These are phyloP conservation scores for Andrena flavipes DNA, from an alignment of 2,888 invertebrate species.

Conservation along the genomic window DNA sequence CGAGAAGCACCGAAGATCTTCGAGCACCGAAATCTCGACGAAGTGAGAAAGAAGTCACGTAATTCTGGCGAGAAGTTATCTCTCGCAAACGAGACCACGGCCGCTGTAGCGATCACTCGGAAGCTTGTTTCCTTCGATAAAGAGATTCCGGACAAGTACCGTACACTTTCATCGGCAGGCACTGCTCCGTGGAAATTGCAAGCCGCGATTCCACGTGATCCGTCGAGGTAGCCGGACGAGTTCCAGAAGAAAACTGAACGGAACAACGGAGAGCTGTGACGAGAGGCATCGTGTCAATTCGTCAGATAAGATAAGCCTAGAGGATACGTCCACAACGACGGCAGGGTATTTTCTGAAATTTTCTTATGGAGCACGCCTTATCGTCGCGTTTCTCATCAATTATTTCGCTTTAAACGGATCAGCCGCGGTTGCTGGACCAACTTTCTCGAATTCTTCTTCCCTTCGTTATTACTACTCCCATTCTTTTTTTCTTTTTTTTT, in stretches of 20 bases:
- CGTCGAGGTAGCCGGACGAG: constrained; percentile 10
- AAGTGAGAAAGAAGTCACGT: constrained; percentile 5
- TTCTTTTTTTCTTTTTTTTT: no score
- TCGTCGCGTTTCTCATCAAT: neutral
- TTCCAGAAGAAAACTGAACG: constrained; percentile 35
- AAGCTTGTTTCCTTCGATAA: neutral
- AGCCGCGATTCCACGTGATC: neutral
- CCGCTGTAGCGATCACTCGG: neutral
- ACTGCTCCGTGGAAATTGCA: neutral
- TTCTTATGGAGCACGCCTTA: constrained; percentile 23
- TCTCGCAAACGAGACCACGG: neutral
- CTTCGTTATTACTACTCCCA: neutral
- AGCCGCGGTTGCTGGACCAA: neutral
- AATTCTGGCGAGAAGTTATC: neutral
- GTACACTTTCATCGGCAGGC: neutral
- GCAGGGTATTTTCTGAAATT: constrained; percentile 46
- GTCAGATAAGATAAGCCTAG: constrained; percentile 56
- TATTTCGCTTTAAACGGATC: neutral
- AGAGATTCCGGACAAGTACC: neutral
- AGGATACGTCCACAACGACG: constrained; percentile 41
- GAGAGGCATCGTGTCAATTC: constrained; percentile 56
- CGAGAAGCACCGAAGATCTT: neutral
- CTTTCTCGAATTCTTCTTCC: neutral
- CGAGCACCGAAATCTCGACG: neutral
- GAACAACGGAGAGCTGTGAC: constrained; percentile 34